phyloP scores from a whole-genome alignment of 2,113 vertebrate species.

The Apteryx owenii region DNA sequence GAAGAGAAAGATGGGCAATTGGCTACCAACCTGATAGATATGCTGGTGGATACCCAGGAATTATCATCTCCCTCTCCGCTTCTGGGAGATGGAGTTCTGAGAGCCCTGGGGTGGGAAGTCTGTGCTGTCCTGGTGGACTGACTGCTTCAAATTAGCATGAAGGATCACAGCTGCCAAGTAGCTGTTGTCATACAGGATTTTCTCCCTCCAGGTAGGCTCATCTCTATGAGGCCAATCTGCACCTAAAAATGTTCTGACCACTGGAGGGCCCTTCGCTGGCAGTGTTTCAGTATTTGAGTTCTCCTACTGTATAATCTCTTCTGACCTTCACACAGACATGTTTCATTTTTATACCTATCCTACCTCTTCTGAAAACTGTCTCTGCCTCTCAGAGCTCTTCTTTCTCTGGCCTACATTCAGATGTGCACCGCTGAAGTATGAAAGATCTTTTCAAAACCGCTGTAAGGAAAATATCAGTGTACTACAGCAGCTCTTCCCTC shows the following conservation, averaged over 20 bases:
- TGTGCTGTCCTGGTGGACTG: background rate
- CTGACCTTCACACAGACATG: fast-evolving
- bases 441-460: background rate
- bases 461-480: background rate
- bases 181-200: fast-evolving
- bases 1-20: background rate
- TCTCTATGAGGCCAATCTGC: background rate
- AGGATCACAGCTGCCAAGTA: background rate
- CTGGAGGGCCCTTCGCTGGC: background rate
- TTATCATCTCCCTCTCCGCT: fast-evolving
- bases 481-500: background rate
- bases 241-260: background rate
- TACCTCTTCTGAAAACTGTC: background rate
- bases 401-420: background rate
- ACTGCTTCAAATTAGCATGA: background rate
- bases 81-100: fast-evolving
- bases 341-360: background rate
- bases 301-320: fast-evolving
- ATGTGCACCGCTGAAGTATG: background rate
- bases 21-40: background rate
- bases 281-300: too few relatives aligned
- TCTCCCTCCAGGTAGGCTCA: background rate
- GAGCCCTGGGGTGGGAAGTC: background rate
- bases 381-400: background rate
- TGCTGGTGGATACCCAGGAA: background rate